phyloP scores from a whole-genome alignment of 2,888 invertebrate species.

The Deilephila elpenor region DNA sequence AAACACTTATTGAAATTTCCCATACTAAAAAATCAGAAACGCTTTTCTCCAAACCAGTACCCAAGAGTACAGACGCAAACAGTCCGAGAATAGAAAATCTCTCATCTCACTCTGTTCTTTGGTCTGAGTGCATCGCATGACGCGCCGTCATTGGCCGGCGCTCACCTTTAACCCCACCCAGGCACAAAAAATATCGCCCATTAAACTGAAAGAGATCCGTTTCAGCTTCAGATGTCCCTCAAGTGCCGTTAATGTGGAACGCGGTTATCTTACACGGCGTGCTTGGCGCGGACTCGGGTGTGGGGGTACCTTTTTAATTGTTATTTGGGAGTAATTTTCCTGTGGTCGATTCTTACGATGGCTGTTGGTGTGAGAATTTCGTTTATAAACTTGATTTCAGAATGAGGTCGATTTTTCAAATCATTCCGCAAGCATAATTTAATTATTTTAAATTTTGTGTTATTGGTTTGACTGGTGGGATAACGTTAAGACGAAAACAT shows the following conservation, averaged over 20 bases:
- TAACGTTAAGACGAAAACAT: no score
- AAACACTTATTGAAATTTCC: no score
- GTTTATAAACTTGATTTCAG: no score
- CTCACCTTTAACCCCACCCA: slow-evolving; percentile 82
- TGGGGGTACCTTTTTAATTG: background rate
- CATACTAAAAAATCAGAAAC: no score
- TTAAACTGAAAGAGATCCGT: slow-evolving; percentile 77
- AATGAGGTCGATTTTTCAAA: no score
- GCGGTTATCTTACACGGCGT: slow-evolving; percentile 62
- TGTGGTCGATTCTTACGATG: background rate
- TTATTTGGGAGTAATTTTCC: background rate
- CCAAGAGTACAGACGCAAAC: slow-evolving; percentile 38
- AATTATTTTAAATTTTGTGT: no score
- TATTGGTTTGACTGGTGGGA: no score
- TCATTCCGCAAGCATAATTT: no score
- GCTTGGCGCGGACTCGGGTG: slow-evolving; percentile 25
- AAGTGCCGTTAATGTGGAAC: slow-evolving; percentile 63
- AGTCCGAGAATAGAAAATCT: slow-evolving; percentile 70
- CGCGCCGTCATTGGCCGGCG: slow-evolving; percentile 71
- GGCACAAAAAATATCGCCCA: slow-evolving; percentile 80
- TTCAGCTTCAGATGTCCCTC: slow-evolving; percentile 68
- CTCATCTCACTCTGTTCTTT: slow-evolving; percentile 65
- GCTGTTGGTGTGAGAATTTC: no score
- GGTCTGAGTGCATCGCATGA: slow-evolving; percentile 54
- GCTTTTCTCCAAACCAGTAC: slow-evolving; percentile 45